Evolutionary conservation across 2,888 invertebrate species (phyloP), one percentile per base, ranked within the genome.

Genomic region (Ophion slaviceki): DNA sequence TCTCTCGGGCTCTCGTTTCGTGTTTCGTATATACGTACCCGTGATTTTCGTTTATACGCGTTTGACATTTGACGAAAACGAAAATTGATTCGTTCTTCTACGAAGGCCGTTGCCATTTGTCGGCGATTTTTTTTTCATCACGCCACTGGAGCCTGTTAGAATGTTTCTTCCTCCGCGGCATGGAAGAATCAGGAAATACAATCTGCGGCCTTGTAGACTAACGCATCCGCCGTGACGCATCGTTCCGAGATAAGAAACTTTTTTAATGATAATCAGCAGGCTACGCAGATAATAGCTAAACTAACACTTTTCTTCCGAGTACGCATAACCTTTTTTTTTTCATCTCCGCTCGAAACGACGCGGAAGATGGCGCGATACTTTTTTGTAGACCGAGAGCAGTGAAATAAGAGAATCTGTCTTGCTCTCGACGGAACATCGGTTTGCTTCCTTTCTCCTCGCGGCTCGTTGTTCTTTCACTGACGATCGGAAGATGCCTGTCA

Each of bases 191-290:
- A 57, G 77, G 59, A 67, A 57, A 40, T 40, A 36, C 57, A 67
- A 20, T 67, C 59, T 53, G 14, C 24, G 67, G 67, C 77, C 77
- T 77, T 77, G 77, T 53, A 77, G 36, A 36, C 32, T 14, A 72
- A 72, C 53, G 53, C 64, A 80, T 80, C 64, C 64, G 20, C 40
- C 10, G 10, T 72, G 71, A 78, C 71, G 36, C 53, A 57, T 40
- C 64, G 40, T 64, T 80, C 36, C 14, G 53, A 80, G 80, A 80
- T 80, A 80, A 80, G 80, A 71, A 32, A 53, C 66, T 79, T 71
- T 66, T 47, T 57, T 20, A 71, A 64, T 71, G 62, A 71, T 79
- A 79, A 79, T 64, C 74, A 28, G 10, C 6, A 40, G 6, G 24
- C 45, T 40, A 24, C 24, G 6, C 11, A n/a, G 80, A 71, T 28